Conservation (phyloP, 1,140 invertebrate genomes). For the Sitodiplosis mosellana region DNA sequence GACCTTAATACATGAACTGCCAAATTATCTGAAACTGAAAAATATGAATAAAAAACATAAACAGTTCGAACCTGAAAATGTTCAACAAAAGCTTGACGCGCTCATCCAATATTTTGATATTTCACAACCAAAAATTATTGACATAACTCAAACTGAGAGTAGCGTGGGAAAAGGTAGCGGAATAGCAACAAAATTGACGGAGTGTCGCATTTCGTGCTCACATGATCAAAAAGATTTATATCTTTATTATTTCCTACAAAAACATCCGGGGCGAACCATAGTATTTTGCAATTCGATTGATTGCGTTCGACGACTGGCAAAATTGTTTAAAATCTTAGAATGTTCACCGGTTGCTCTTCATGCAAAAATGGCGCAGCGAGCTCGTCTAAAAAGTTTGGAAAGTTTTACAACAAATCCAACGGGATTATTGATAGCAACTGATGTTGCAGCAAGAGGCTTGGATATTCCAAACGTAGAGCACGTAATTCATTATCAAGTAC, state of each 20-base stretch:
- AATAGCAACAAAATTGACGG: constrained; percentile 64
- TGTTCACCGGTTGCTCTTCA: constrained; percentile 71
- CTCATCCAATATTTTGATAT: constrained; percentile 60
- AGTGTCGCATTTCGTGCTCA: constrained; percentile 58
- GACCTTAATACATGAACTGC: constrained; percentile 71
- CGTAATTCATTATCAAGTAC: constrained; percentile 96
- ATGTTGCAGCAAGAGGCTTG: constrained; percentile 90
- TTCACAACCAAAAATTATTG: constrained; percentile 80
- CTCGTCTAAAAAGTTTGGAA: constrained; percentile 88
- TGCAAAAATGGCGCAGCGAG: constrained; percentile 88
- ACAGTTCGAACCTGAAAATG: constrained; percentile 41
- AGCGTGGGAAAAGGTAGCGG: constrained; percentile 34
- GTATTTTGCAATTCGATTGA: constrained; percentile 97
- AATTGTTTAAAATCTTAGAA: constrained; percentile 61
- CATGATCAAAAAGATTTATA: constrained; percentile 80
- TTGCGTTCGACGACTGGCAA: constrained; percentile 68
- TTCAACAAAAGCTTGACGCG: constrained; percentile 46
- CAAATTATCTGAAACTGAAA: constrained; percentile 44
- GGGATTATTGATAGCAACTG: constrained; percentile 76
- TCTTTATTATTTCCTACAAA: constrained; percentile 78
- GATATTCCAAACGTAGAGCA: constrained; percentile 90
- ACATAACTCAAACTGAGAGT: constrained; percentile 46
- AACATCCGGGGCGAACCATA: constrained; percentile 72
- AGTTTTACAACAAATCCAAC: constrained; percentile 24
- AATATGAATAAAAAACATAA: constrained; percentile 30